A percentile compares a stretch with the other conserved stretches of the same genome.
phyloP scores from a whole-genome alignment of 2,113 vertebrate genomes.

The Ailurus styani region DNA sequence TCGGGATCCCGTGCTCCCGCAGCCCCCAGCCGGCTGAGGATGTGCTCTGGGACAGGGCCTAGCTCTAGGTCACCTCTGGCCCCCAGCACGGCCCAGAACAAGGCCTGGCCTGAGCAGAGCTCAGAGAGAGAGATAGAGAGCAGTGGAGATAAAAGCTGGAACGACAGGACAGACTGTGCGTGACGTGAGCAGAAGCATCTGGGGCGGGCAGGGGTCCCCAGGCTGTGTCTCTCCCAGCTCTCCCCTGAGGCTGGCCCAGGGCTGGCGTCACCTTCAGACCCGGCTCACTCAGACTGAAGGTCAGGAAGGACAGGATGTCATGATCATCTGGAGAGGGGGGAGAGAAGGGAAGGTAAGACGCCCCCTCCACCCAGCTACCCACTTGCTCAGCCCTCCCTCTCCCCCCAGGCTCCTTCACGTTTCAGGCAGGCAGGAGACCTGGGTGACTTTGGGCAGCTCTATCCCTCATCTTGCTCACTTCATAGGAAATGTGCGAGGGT shows the following conservation, averaged over 20 bases:
- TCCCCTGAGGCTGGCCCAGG: background rate
- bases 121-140: background rate
- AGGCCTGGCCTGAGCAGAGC: background rate
- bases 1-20: background rate
- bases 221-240: background rate
- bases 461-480: background rate
- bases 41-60: background rate
- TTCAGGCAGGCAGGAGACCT: background rate
- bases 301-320: constrained; percentile 73
- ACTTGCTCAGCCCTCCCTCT: background rate
- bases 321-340: constrained; percentile 67
- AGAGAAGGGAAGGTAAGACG: background rate
- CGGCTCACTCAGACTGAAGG: constrained; percentile 68
- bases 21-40: background rate
- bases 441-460: background rate
- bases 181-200: background rate
- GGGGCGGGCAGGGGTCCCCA: too few species aligned
- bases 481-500: background rate
- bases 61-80: background rate
- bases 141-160: background rate
- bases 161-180: background rate
- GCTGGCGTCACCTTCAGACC: constrained; percentile 57
- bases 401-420: too few species aligned
- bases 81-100: background rate
- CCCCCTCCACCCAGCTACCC: too few species aligned